A percentile compares a stretch with the other conserved stretches of the same genome.
Conservation (phyloP, 2,888 invertebrate species). For the Diaprepes abbreviatus region DNA sequence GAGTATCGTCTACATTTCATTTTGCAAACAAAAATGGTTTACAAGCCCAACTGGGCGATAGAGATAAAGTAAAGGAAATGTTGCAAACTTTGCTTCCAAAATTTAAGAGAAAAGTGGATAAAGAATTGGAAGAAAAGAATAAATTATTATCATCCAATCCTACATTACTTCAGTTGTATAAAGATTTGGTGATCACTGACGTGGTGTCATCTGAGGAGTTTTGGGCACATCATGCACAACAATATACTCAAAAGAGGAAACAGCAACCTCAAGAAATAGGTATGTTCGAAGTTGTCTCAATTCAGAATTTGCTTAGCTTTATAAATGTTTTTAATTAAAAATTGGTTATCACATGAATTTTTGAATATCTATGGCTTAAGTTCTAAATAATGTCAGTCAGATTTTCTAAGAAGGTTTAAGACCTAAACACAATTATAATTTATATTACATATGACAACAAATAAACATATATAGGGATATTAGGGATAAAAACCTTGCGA, state of each 20-base stretch:
- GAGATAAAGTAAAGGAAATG: constrained; percentile 93
- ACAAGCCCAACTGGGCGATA: constrained; percentile 87
- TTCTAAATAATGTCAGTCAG: too few species aligned
- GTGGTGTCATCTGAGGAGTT: constrained; percentile 98
- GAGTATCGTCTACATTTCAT: constrained; percentile 95
- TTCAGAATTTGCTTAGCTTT: too few species aligned
- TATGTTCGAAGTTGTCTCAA: too few species aligned
- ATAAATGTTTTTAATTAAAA: too few species aligned
- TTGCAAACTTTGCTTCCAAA: constrained; percentile 92
- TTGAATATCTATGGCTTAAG: too few species aligned
- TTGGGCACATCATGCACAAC: constrained; percentile 91
- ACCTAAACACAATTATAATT: too few species aligned
- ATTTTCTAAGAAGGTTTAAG: too few species aligned
- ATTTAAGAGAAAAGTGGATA: constrained; percentile 86
- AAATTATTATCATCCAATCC: constrained; percentile 92
- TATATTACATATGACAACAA: too few species aligned
- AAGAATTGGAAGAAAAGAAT: constrained; percentile 68
- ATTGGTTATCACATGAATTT: too few species aligned
- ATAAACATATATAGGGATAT: too few species aligned
- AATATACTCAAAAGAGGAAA: constrained; percentile 79
- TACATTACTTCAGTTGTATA: constrained; percentile 91
- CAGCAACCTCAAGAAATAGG: constrained; percentile 89
- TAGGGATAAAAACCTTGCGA: too few species aligned
- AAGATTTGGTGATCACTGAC: constrained; percentile 96
- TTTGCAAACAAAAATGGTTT: constrained; percentile 91